Percentiles rank a stretch among this genome's conserved stretches.
phyloP scores from a whole-genome alignment of 2,797 vertebrate species.

The Sciaenops ocellatus region DNA sequence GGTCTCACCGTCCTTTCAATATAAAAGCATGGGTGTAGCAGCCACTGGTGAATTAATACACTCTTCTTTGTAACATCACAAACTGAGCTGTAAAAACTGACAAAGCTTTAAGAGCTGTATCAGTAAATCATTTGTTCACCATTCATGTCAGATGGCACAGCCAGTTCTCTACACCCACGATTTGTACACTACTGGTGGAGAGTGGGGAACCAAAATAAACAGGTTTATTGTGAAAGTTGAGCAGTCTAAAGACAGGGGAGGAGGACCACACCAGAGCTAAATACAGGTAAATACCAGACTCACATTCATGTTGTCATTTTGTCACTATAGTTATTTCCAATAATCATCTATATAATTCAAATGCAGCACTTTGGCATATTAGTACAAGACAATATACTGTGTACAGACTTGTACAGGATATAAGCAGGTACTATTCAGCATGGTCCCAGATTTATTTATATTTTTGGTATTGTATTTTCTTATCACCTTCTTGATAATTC shows the following conservation, averaged over 20 bases:
- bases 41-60: not conserved
- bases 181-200: not conserved
- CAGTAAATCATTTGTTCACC: not conserved
- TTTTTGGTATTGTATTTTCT: too few species aligned
- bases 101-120: not conserved
- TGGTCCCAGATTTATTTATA: too few species aligned
- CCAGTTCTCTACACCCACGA: too few species aligned
- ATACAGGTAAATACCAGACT: not conserved
- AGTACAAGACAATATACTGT: not conserved
- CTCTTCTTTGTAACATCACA: not conserved
- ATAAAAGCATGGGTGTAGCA: not conserved
- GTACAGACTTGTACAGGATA: not conserved
- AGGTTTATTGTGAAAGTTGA: too few species aligned
- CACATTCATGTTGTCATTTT: not conserved
- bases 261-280: not conserved
- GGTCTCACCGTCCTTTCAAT: not conserved
- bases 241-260: not conserved
- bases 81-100: not conserved
- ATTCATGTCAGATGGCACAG: too few species aligned
- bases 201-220: not conserved
- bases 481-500: too few species aligned
- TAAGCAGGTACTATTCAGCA: too few species aligned
- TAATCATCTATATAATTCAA: not conserved
- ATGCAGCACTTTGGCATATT: not conserved
- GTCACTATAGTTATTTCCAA: not conserved